Conservation (phyloP, 1,140 invertebrate genomes). For the Varroa destructor region DNA sequence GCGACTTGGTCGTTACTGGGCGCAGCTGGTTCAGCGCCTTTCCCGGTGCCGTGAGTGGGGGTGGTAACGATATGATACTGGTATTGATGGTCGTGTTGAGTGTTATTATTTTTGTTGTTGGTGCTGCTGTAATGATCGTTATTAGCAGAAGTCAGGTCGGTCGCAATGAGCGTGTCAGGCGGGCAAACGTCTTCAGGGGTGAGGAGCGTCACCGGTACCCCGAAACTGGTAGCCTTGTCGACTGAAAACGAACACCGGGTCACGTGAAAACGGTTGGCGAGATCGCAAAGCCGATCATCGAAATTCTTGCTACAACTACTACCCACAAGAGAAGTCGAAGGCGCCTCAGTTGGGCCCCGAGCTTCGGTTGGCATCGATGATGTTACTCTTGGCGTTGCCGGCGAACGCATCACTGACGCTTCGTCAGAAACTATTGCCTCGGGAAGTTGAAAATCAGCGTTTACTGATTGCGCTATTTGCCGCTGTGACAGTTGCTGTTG, state of each 20-base stretch:
- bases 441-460: too few relatives aligned
- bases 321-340: too few relatives aligned
- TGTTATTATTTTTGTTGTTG: background rate
- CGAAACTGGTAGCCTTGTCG: background rate
- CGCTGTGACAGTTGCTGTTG: too few relatives aligned
- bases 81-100: background rate
- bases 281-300: background rate
- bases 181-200: slow-evolving; percentile 17
- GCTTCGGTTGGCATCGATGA: too few relatives aligned
- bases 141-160: slow-evolving; percentile 21
- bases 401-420: too few relatives aligned
- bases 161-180: slow-evolving; percentile 4
- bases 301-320: too few relatives aligned
- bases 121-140: background rate
- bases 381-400: too few relatives aligned
- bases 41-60: background rate
- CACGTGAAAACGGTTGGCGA: slow-evolving; percentile 7
- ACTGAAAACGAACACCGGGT: slow-evolving; percentile 21
- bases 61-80: background rate
- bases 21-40: too few relatives aligned
- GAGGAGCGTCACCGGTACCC: background rate
- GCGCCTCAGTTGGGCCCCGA: too few relatives aligned
- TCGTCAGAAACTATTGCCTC: too few relatives aligned
- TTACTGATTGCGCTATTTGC: too few relatives aligned
- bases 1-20: too few relatives aligned